Conservation (phyloP, 2,888 invertebrate genomes). For the Gortyna flavago region DNA sequence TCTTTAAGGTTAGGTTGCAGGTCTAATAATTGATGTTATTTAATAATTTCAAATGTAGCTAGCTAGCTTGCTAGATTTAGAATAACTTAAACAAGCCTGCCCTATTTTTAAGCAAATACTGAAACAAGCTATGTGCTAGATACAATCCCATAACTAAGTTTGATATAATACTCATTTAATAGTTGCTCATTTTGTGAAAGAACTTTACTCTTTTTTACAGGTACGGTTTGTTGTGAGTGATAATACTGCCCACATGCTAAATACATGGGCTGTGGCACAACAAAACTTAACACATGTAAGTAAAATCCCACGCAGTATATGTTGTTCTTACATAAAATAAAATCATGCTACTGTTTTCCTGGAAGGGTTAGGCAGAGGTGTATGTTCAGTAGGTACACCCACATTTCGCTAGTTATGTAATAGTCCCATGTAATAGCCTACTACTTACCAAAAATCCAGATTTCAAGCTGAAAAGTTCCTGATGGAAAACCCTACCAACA, state of each 20-base stretch:
- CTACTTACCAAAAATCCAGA: not conserved
- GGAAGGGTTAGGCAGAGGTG: too few species aligned
- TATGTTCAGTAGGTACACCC: not conserved
- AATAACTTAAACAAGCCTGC: too few species aligned
- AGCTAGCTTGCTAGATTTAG: not conserved
- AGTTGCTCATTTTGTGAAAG: not conserved
- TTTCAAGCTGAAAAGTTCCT: not conserved
- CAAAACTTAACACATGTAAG: slow-evolving; percentile 96
- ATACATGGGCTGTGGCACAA: slow-evolving; percentile 95
- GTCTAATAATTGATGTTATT: not conserved
- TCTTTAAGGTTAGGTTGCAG: not conserved
- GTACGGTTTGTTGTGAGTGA: slow-evolving; percentile 97
- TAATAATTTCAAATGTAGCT: not conserved
- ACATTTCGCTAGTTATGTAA: not conserved
- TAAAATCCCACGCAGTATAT: slow-evolving; percentile 50
- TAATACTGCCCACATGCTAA: slow-evolving; percentile 95
- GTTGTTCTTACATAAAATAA: not conserved
- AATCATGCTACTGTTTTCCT: not conserved
- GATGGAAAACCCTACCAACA: not conserved
- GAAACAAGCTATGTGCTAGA: not conserved
- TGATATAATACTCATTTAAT: too few species aligned
- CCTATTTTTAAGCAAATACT: not conserved
- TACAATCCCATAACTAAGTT: not conserved
- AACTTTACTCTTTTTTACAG: slow-evolving; percentile 82
- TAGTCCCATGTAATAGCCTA: not conserved